Evolutionary conservation across 2,888 invertebrate genomes (phyloP).

Genomic region (Thereva unica): DNA sequence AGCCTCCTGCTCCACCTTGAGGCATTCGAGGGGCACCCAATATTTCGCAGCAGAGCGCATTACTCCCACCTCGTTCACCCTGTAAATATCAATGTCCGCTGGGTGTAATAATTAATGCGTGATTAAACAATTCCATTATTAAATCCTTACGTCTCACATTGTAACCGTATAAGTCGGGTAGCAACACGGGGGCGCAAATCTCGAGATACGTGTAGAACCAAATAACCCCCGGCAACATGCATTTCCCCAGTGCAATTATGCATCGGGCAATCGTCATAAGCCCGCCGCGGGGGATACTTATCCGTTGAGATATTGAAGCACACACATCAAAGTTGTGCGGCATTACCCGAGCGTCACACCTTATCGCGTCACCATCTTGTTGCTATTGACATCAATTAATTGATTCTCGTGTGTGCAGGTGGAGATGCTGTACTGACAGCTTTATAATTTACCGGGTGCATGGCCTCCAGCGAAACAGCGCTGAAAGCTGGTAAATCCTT

Average conservation of each 20-base stretch:
- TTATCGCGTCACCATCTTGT: constrained; percentile 17
- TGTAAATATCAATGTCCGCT: not conserved
- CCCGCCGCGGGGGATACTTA: constrained; percentile 35
- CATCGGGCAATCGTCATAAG: constrained; percentile 40
- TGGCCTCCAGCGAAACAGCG: too few relatives aligned
- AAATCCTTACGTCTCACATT: constrained; percentile 14
- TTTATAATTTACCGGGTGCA: not conserved
- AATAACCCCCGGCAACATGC: constrained; percentile 1
- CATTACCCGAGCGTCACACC: not conserved
- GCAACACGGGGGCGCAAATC: not conserved
- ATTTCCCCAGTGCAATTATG: constrained; percentile 35
- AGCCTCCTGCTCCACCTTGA: too few relatives aligned
- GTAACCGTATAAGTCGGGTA: not conserved
- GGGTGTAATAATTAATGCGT: constrained; percentile 26
- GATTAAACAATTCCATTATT: constrained; percentile 38
- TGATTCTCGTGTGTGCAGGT: constrained; percentile 35
- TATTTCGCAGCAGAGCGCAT: not conserved
- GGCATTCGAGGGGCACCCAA: not conserved
- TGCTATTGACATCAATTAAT: constrained; percentile 32
- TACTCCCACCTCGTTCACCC: constrained; percentile 14
- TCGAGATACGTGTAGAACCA: not conserved
- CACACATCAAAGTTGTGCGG: not conserved
- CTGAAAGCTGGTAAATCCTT: too few relatives aligned
- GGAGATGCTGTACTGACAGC: constrained; percentile 7
- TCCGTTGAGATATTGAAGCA: constrained; percentile 18